Evolutionary conservation across 2,113 vertebrate genomes (phyloP), one percentile per base, ranked within the genome.

Genomic region (Herpailurus yagouaroundi): DNA sequence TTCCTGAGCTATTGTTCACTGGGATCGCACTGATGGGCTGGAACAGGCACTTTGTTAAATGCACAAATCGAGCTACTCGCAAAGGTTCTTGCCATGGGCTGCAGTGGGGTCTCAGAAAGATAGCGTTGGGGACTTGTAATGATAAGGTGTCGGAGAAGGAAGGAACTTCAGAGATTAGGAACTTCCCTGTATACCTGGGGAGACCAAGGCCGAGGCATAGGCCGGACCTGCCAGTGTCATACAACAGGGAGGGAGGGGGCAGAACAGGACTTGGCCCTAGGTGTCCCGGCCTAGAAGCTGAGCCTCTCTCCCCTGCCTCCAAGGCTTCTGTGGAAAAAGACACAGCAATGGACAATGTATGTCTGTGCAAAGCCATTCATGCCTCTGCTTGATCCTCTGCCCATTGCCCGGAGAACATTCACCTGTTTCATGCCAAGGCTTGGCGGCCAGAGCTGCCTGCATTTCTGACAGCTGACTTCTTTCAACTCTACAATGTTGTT

Each of bases 21-120:
- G 85, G 95, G 95, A 98, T 91, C 0, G 68, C 96, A 96, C 95
- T 88, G 94, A 91, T 94, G 96, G 97, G 97, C 95, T 96, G 91
- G 81, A 97, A 92, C 68, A 48, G 87, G 97, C 97, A 96, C 98
- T 97, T 96, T 95, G 97, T 97, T 95, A 97, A 91, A 96, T 27
- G 93, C 89, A 57, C 87, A 91, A 93, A 88, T 55, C 81, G 50
- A 91, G 94, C 60, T 41, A 36, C 77, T 97, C 14, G 84, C 11
- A 2, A 33, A 4, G 83, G 64, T 86, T 95, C 84, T 9, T 29
- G 82, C 82, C 85, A 25, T 8, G 12, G 50, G 66, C 29, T n/a
- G 52, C 74, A 15, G 5, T 1, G 29, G 76, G 50, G 60, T 57
- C 84, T 93, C 60, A n/a, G 97, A 73, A 84, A 79, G 74, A 57